These are phyloP conservation scores for Eupsilia transversa DNA, from an alignment of 2,888 invertebrate genomes.

Conservation along the genomic window DNA sequence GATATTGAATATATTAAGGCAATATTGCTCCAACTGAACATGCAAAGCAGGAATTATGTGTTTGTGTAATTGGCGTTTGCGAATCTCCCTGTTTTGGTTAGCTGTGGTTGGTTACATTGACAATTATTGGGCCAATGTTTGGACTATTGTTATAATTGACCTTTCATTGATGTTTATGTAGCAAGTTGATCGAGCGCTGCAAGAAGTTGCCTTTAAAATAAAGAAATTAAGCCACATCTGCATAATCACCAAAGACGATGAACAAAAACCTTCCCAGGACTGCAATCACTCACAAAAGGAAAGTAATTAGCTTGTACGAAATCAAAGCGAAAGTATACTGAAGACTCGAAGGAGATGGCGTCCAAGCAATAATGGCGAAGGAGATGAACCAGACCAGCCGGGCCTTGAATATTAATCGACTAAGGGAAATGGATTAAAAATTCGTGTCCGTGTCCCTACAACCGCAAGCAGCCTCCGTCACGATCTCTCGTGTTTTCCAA, in stretches of 20 bases:
- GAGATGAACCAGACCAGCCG: conserved; percentile 91
- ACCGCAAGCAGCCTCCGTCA: conserved; percentile 76
- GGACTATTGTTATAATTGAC: conserved; percentile 1
- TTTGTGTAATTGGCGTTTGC: conserved; percentile 82
- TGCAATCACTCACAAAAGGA: conserved; percentile 82
- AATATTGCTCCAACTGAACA: conserved; percentile 82
- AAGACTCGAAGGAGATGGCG: conserved; percentile 75
- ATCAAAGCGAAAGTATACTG: conserved; percentile 84
- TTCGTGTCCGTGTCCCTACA: conserved; percentile 84
- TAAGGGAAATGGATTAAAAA: conserved; percentile 91
- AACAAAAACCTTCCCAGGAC: conserved; percentile 58
- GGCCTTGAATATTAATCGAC: conserved; percentile 91
- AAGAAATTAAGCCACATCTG: conserved; percentile 23
- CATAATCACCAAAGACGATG: conserved; percentile 56
- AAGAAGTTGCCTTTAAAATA: neutral
- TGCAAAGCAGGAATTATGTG: conserved; percentile 80
- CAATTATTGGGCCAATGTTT: conserved; percentile 37
- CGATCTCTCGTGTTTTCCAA: conserved; percentile 87
- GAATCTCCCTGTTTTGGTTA: conserved; percentile 73
- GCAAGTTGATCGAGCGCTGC: neutral
- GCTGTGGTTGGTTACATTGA: conserved; percentile 72
- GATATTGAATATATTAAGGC: conserved; percentile 90
- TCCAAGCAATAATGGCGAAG: conserved; percentile 88
- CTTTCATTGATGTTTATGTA: neutral
- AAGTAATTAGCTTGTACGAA: conserved; percentile 86